Conservation (phyloP, 2,888 invertebrate species). For the Tholera decimalis region DNA sequence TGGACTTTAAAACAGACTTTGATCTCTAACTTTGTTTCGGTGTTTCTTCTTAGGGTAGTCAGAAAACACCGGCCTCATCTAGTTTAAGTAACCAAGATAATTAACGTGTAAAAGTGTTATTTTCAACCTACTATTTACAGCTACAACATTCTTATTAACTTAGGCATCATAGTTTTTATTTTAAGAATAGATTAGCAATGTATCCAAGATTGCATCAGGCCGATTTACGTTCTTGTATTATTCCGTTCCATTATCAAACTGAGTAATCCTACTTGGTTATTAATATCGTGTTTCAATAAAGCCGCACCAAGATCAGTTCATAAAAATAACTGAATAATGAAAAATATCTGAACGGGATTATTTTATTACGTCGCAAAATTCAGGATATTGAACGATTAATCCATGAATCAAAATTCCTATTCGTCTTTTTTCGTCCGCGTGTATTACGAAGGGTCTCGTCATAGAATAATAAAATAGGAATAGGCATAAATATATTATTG, state of each 20-base stretch:
- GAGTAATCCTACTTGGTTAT: background rate
- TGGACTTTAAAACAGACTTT: no score
- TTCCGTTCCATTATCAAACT: background rate
- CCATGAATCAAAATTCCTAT: constrained; percentile 52
- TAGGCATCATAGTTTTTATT: no score
- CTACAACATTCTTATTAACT: no score
- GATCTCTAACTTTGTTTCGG: no score
- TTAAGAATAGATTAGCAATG: no score
- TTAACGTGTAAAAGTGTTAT: no score
- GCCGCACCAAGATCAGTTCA: background rate
- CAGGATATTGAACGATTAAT: constrained; percentile 52
- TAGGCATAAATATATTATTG: no score
- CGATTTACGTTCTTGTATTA: background rate
- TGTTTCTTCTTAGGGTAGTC: no score
- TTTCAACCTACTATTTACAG: no score
- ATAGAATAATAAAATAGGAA: constrained; percentile 1
- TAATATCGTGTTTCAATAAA: constrained; percentile 19
- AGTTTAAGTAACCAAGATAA: no score
- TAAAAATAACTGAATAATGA: constrained; percentile 28
- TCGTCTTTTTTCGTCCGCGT: constrained; percentile 44
- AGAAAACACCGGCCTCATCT: no score
- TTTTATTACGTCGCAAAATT: constrained; percentile 50
- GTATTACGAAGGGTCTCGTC: constrained; percentile 33
- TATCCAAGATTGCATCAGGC: background rate
- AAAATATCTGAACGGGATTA: constrained; percentile 30